A percentile compares a stretch with the other conserved stretches of the same genome.
Evolutionary conservation across 2,797 vertebrate species (phyloP).

Genomic region (Clarias pachynema): DNA sequence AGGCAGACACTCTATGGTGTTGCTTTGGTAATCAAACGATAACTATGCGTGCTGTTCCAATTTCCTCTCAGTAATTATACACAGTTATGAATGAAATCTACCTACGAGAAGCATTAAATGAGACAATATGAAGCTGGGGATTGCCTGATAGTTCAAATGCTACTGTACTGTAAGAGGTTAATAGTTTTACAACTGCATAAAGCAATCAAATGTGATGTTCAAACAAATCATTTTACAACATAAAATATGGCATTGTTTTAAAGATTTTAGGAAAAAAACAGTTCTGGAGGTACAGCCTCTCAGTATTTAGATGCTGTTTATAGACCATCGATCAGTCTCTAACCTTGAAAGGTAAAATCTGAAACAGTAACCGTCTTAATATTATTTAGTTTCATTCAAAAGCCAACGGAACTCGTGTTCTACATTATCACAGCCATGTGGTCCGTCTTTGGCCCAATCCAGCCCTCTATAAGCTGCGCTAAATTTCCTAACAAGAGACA

Average conservation of each 20-base stretch:
- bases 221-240: background rate
- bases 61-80: slow-evolving; percentile 56
- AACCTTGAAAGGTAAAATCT: background rate
- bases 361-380: background rate
- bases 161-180: slow-evolving; percentile 19
- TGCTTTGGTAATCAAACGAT: slow-evolving; percentile 52
- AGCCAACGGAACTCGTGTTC: background rate
- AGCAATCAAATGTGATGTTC: slow-evolving; percentile 16
- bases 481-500: slow-evolving; percentile 36
- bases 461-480: background rate
- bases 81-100: slow-evolving; percentile 56
- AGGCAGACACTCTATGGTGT: slow-evolving; percentile 44
- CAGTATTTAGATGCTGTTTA: background rate
- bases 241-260: background rate
- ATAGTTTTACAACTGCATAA: slow-evolving; percentile 18
- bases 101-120: slow-evolving; percentile 49
- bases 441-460: background rate
- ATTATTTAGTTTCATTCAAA: background rate
- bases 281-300: background rate
- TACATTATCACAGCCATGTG: background rate
- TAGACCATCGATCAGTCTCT: background rate
- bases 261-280: background rate
- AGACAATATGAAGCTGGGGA: slow-evolving; percentile 41
- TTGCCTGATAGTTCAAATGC: slow-evolving; percentile 42
- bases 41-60: slow-evolving; percentile 49